Evolutionary conservation across 2,888 invertebrate species (phyloP).

Genomic region (Nebria brevicollis): DNA sequence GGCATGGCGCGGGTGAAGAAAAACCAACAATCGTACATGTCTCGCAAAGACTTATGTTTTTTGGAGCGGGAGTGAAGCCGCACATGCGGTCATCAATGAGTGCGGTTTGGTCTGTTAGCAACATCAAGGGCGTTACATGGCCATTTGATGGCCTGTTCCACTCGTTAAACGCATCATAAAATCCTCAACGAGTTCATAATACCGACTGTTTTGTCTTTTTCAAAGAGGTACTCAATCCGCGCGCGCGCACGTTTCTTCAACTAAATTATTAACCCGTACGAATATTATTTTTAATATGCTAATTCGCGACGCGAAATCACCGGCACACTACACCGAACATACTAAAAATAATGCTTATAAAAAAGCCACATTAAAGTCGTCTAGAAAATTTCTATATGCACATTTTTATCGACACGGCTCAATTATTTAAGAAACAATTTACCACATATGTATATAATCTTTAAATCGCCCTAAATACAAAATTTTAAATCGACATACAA

Average conservation of each 20-base stretch:
- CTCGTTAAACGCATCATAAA: constrained; percentile 43
- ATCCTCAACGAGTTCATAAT: constrained; percentile 43
- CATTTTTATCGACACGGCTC: no score
- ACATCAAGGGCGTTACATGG: constrained; percentile 36
- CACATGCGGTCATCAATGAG: neutral
- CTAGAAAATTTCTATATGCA: no score
- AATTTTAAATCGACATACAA: no score
- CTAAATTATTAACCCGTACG: constrained; percentile 28
- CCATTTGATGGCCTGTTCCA: constrained; percentile 41
- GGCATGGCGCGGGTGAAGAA: neutral
- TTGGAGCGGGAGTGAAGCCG: neutral
- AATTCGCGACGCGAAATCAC: no score
- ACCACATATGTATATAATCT: no score
- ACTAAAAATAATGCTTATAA: no score
- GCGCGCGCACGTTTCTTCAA: constrained; percentile 4
- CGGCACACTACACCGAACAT: no score
- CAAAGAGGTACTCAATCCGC: neutral
- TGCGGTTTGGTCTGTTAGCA: neutral
- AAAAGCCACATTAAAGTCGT: no score
- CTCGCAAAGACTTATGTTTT: neutral
- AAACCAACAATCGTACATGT: neutral
- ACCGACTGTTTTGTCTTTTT: constrained; percentile 9
- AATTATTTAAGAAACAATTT: no score
- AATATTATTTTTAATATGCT: neutral
- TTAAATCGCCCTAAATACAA: no score